Base-by-base conservation (phyloP, 2,888 invertebrate species). In the Ferrisia virgata region DNA sequence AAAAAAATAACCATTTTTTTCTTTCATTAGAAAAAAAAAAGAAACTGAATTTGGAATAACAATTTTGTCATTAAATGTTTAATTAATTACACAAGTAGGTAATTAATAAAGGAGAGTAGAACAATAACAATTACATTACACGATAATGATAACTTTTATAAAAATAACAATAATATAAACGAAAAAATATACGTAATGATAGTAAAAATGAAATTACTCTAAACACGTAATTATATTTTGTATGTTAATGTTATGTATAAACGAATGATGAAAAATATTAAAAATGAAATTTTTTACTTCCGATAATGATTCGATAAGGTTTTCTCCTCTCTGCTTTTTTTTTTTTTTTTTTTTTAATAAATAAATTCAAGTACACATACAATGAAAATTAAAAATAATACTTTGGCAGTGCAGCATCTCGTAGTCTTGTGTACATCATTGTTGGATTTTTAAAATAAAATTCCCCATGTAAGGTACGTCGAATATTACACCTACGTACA, bases 151-250 rank as follows among this genome's bases (percentile, higher is more conserved):
- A 36, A 76, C 72, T 76, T 76, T 76, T 76, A 36, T 76, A 76
- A 76, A 76, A 76, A 76, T 76, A 76, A 76, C 72, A 76, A 76
- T 76, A 76, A 36, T 72, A 76, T 76, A 76, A 76, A 76, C 72
- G 72, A 76, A 76, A n/a, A 64, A n/a, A 31, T 76, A 76, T 76
- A 18, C 33, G 18, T 36, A 36, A 69, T 76, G 72, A 76, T 76
- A 76, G 72, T 76, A 76, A 76, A 76, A 76, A 76, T 76, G 36
- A 76, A 69, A 69, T 33, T 36, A 76, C 6, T 28, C 72, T 76
- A 76, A 36, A 76, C 36, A 76, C 72, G 36, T 76, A 76, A 76
- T 36, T 25, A 76, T 76, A 28, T 22, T 36, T 15, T 33, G 36
- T 76, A 76, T n/a, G 72, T 76, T 76, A 76, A 64, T 64, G 64